Evolutionary conservation across 2,113 vertebrate species (phyloP).

Genomic region (Nymphicus hollandicus): DNA sequence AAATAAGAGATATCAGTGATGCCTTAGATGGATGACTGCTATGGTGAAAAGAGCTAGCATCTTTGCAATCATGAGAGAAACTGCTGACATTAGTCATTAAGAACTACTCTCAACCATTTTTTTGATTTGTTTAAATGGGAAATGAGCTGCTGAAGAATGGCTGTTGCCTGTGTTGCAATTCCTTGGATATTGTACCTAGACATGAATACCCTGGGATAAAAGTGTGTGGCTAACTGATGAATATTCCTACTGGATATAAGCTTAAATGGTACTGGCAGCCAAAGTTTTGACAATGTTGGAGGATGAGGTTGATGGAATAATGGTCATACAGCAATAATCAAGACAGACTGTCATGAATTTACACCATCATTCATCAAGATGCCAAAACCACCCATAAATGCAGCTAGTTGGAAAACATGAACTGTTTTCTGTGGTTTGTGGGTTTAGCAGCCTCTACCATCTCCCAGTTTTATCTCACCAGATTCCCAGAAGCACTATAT

Average conservation of each 20-base stretch:
- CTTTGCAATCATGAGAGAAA: neutral
- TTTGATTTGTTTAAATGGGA: neutral
- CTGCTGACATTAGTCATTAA: neutral
- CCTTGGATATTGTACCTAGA: neutral
- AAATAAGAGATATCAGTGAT: neutral
- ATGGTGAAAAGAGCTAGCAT: neutral
- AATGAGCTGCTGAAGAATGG: neutral
- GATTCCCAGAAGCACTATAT: neutral
- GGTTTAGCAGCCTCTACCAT: neutral
- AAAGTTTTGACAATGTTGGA: neutral
- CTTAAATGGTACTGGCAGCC: neutral
- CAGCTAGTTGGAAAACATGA: neutral
- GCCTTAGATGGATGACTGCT: neutral
- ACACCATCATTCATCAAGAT: neutral
- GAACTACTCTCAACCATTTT: neutral
- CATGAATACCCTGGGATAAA: neutral
- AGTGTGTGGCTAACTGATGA: neutral
- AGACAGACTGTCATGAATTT: neutral
- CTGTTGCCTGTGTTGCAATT: neutral
- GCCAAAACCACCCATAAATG: neutral
- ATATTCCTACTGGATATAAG: neutral
- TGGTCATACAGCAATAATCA: neutral
- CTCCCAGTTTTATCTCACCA: neutral
- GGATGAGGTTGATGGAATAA: neutral
- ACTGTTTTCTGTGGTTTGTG: neutral